Percentiles rank a stretch among this genome's conserved stretches.
These are phyloP conservation scores for Beroe ovata DNA, from an alignment of 37 sponge, comb jelly and placozoan genomes.

Conservation along the genomic window DNA sequence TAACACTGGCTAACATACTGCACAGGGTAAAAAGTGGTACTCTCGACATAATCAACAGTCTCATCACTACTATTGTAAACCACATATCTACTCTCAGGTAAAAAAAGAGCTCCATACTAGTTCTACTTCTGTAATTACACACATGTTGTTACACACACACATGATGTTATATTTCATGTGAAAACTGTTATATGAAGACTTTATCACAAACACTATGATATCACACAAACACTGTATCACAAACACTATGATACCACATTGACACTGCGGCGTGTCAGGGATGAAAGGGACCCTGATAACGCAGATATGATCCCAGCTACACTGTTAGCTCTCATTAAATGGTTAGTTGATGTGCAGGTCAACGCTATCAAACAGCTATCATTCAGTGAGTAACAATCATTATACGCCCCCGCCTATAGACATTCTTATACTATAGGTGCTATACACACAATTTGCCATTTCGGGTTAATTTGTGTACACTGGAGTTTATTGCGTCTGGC, in stretches of 20 bases:
- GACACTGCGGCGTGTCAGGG: too few relatives aligned
- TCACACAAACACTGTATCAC: background rate
- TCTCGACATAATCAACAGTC: constrained; percentile 14
- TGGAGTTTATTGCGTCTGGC: too few relatives aligned
- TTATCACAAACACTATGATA: background rate
- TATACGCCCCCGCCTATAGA: too few relatives aligned
- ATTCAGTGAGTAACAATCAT: constrained; percentile 59
- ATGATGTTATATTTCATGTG: too few relatives aligned
- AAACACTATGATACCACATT: too few relatives aligned
- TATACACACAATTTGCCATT: too few relatives aligned
- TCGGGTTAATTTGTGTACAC: too few relatives aligned
- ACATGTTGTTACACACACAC: too few relatives aligned
- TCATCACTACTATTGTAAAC: background rate
- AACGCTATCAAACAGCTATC: constrained; percentile 60
- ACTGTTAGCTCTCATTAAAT: constrained; percentile 23
- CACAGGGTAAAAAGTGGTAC: constrained; percentile 9
- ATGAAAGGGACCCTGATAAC: constrained; percentile 9
- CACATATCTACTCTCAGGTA: constrained; percentile 8
- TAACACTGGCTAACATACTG: too few relatives aligned
- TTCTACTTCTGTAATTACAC: too few relatives aligned
- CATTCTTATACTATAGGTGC: too few relatives aligned
- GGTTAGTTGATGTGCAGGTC: constrained; percentile 30
- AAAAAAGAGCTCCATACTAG: too few relatives aligned
- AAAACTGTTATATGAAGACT: background rate
- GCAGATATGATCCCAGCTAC: background rate